Evolutionary conservation across 2,888 invertebrate species (phyloP), one percentile per base, ranked within the genome.

Genomic region (Molorchus minor): DNA sequence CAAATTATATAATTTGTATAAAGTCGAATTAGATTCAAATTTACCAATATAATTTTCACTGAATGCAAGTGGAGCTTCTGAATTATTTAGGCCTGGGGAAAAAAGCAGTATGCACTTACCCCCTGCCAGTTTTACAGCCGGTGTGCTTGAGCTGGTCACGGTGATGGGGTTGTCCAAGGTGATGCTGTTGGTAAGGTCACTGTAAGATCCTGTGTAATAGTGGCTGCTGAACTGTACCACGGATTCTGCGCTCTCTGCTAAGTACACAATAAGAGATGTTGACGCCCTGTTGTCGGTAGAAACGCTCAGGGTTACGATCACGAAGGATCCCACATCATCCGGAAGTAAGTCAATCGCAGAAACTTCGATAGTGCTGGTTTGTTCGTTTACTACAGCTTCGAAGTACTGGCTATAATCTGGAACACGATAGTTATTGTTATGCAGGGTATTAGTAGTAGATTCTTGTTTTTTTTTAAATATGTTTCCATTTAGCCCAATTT

Each of bases 141-240:
- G 59, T 4, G 15, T 17, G 13, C 19, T 40, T 7, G 58, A 51
- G 36, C 57, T 47, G 3, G 33, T 43, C 8, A 64, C 29, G 5
- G 29, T 15, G 13, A 66, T 62, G 2, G 12, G 7, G 7, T 44
- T 15, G 40, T 62, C 41, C 47, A 67, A 44, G 4, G 19, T 40
- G 12, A 71, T 52, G 7, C 12, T 30, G 16, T 65, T 52, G 2
- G 19, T 38, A 30, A 35, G 47, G 46, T 58, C 53, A 30, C 57
- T 52, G 38, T 70, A 72, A 1, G 45, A 63, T 52, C 65, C 72
- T 0, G 53, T 62, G 43, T 68, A 71, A 7, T 63, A 61, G 38
- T 62, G 58, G 13, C 57, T 55, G 17, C 41, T 47, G 44, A 71
- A 72, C 29, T 43, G 44, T 8, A 67, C 66, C 10, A n/a, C n/a